phyloP scores from a whole-genome alignment of 2,888 invertebrate species.

The Odontocolon sp. region DNA sequence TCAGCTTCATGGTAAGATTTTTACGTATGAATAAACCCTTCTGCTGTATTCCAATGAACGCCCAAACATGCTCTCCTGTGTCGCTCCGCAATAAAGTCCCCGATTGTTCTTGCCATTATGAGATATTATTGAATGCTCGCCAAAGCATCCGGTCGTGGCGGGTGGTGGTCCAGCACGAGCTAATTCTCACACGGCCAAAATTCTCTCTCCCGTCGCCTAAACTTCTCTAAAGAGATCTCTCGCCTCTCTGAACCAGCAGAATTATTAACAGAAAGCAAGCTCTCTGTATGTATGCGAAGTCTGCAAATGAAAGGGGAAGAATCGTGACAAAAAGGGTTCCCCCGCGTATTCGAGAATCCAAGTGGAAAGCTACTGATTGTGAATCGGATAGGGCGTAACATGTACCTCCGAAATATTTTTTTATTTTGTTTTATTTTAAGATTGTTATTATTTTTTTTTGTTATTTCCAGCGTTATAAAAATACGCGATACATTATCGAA shows the following conservation, averaged over 20 bases:
- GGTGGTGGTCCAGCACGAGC: not conserved
- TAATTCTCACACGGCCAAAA: constrained; percentile 9
- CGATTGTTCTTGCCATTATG: constrained; percentile 38
- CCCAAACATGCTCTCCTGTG: not conserved
- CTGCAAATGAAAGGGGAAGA: no score
- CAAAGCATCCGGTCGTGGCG: constrained; percentile 31
- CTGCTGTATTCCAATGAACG: not conserved
- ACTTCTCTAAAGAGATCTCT: not conserved
- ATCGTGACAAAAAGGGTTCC: no score
- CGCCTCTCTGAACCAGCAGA: not conserved
- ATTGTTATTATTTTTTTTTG: no score
- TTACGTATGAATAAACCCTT: not conserved
- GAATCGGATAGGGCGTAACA: no score
- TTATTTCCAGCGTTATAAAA: no score
- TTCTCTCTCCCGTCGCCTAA: not conserved
- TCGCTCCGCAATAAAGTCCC: not conserved
- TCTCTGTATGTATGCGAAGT: not conserved
- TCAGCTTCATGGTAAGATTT: not conserved
- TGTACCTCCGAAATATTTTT: no score
- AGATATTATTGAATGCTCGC: constrained; percentile 41
- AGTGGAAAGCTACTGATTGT: no score
- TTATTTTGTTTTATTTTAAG: no score
- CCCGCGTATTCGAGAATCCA: no score
- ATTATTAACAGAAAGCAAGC: no score
- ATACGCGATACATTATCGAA: no score